Evolutionary conservation across 2,113 vertebrate genomes (phyloP), one percentile per base, ranked within the genome.

Genomic region (Perca flavescens): DNA sequence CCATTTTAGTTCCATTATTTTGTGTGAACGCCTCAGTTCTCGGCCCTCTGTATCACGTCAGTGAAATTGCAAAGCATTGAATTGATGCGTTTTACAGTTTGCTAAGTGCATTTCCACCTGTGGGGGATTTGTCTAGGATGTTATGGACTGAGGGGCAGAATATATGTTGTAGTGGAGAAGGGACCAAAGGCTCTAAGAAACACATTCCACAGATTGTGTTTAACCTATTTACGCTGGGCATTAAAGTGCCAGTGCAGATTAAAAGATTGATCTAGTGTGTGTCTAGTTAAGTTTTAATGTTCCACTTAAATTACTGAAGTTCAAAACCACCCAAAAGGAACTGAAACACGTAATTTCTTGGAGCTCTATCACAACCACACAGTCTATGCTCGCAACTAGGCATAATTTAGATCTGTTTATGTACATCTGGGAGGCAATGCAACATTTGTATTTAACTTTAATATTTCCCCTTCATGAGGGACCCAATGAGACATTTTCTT

Each of bases 131-230:
- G 74, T 79, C 84, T 80, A 66, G 53, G 61, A 63, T 0, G 21
- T 52, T 67, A 49, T n/a, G 62, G 50, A 80, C 75, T n/a, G 58
- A 86, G 66, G 46, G 53, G 71, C 28, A 65, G 66, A 61, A 61
- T 63, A 64, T 70, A 58, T 67, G 50, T 19, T 12, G 67, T 57
- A 15, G 54, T 9, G 12, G 47, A 85, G 78, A 84, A 67, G 21
- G 71, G 77, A 88, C 79, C 77, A 82, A 86, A 70, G 53, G 53
- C 52, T 77, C 28, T 61, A 63, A 69, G 47, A 85, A 84, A 77
- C 66, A 66, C 85, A 90, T 89, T 89, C 80, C 86, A 36, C 60
- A 77, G 70, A 71, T 89, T 87, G 84, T 67, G 64, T 92, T 86
- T 52, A 77, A 66, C 40, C 70, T 53, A 68, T 88, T 82, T 74